Percentiles rank a stretch among this genome's conserved stretches.
Conservation (phyloP, 2,113 vertebrate species). For the Ptyas mucosa region DNA sequence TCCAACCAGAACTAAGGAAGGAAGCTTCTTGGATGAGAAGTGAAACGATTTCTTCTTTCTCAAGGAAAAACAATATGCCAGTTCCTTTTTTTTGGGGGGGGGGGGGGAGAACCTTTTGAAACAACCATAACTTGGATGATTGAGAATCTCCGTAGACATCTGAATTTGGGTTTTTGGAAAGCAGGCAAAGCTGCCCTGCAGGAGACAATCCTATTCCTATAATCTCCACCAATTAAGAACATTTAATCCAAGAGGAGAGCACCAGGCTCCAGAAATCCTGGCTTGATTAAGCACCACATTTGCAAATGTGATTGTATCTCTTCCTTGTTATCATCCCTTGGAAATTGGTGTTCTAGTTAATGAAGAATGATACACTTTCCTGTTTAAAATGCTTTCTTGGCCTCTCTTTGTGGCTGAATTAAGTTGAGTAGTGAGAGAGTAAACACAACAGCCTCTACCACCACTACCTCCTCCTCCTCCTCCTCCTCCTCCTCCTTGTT, state of each 20-base stretch:
- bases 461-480: no score
- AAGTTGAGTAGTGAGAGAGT: constrained; percentile 51
- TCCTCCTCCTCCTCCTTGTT: no score
- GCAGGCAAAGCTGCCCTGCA: background rate
- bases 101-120: background rate
- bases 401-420: constrained; percentile 50
- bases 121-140: no score
- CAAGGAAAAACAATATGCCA: background rate
- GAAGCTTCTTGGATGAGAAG: background rate
- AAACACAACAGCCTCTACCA: constrained; percentile 53
- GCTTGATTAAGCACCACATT: accelerated
- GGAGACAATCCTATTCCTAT: background rate
- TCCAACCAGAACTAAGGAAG: background rate
- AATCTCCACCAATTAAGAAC: background rate
- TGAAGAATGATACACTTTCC: constrained; percentile 15
- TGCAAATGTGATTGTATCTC: accelerated
- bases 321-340: background rate
- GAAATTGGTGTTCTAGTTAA: background rate
- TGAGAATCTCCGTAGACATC: background rate
- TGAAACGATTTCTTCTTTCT: background rate
- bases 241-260: background rate
- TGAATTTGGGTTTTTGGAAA: background rate
- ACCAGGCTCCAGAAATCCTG: background rate
- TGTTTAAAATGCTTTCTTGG: constrained; percentile 39
- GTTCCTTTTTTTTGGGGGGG: background rate